Conservation (phyloP, 1,140 invertebrate genomes). For the Pollicipes pollicipes region DNA sequence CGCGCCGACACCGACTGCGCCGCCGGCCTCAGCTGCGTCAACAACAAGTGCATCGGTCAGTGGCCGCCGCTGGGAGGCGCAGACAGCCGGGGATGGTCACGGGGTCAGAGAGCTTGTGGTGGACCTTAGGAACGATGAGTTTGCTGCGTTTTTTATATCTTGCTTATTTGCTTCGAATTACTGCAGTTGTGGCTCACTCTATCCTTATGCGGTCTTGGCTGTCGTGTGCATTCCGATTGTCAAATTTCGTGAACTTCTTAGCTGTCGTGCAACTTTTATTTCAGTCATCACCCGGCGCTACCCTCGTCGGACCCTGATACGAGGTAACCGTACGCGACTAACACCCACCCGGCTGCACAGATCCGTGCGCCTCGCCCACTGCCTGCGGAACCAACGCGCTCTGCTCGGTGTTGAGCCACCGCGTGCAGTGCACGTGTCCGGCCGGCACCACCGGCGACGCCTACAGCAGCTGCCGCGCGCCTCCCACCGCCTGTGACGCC, state of each 20-base stretch:
- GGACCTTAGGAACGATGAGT: no score
- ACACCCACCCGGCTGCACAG: slow-evolving; percentile 16
- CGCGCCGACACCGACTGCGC: slow-evolving; percentile 54
- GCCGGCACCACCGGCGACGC: slow-evolving; percentile 52
- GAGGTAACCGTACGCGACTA: no score
- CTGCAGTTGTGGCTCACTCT: no score
- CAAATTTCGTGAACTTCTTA: no score
- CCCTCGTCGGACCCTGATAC: no score
- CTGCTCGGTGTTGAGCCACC: slow-evolving; percentile 47
- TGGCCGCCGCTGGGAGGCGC: slow-evolving; percentile 18
- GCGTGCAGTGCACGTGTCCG: slow-evolving; percentile 52
- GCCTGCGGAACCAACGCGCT: slow-evolving; percentile 66
- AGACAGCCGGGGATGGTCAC: background rate
- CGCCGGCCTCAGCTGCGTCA: slow-evolving; percentile 44
- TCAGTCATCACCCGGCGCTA: no score
- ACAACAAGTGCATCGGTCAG: slow-evolving; percentile 43
- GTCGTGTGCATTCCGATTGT: no score
- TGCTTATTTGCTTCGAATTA: no score
- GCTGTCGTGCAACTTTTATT: no score
- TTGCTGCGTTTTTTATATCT: no score
- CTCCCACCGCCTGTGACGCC: slow-evolving; percentile 38
- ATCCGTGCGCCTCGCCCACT: slow-evolving; percentile 51
- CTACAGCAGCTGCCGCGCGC: slow-evolving; percentile 46
- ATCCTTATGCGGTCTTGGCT: no score
- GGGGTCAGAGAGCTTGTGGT: slow-evolving; percentile 17